Base-by-base conservation (phyloP, 2,113 vertebrate genomes). In the Excalfactoria chinensis region DNA sequence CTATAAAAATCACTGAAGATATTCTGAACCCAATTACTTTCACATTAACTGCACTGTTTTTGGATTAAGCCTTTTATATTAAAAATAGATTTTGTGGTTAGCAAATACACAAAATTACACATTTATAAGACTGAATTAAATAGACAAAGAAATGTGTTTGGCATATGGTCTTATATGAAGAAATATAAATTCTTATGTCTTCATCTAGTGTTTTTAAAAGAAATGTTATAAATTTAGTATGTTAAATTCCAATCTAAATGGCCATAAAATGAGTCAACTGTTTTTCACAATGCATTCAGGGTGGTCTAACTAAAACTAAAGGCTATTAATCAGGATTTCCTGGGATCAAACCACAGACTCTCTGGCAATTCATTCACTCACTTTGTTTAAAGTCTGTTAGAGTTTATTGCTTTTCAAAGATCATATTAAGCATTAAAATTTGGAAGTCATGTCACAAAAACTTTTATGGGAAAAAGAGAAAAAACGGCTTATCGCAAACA, bases 261-360 rank as follows among this genome's bases (percentile, higher is more conserved):
- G 67, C 76, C 94, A 95, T 97, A 96, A 97, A 97, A 96, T 70
- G 94, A 97, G 94, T 76, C 78, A 92, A 92, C 95, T 97, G 87
- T 90, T 97, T 95, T 96, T 69, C 90, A 94, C 90, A 91, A 89
- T 95, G 85, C 96, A 93, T 96, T 91, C 97, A 92, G 97, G 97
- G 97, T 98, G 97, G 97, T 97, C 97, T 97, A 41, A 70, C 88
- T 94, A 87, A 93, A 91, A 16, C 85, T 94, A 92, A 95, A 90
- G 53, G 85, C 95, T 96, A 96, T 98, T 97, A 97, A 96, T 97
- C 97, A 97, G 97, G 95, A 97, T 98, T 98, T 98, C 97, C 97
- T 97, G 97, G 94, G 96, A 98, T 97, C 95, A 97, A 95, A 96
- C 91, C 91, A 95, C 89, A 95, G 94, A 95, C 73, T 96, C 92